phyloP scores from a whole-genome alignment of 2,888 invertebrate genomes.

The Aphidoletes aphidimyza region DNA sequence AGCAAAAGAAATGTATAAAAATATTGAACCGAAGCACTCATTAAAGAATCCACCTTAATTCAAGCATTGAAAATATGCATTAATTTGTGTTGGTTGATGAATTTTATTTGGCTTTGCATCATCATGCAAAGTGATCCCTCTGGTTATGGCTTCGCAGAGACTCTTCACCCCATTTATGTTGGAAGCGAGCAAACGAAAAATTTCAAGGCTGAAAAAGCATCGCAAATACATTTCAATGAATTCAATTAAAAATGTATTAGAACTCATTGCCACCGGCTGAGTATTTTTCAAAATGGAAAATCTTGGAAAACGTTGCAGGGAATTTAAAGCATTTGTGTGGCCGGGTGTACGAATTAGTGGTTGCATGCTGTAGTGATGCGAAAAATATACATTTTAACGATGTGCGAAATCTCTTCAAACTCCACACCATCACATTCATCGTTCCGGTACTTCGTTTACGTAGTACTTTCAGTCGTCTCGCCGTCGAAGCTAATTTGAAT shows the following conservation, averaged over 20 bases:
- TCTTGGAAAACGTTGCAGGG: not conserved
- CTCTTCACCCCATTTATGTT: too few species aligned
- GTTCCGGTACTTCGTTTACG: too few species aligned
- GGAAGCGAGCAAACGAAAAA: too few species aligned
- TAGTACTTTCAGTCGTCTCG: not conserved
- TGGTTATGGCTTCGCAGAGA: too few species aligned
- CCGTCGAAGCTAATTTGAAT: conserved; percentile 35
- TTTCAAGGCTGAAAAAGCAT: not conserved
- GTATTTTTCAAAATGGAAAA: not conserved
- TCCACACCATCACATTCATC: not conserved
- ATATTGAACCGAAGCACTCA: too few species aligned
- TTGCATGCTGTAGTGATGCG: not conserved
- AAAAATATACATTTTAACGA: not conserved
- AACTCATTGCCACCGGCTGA: not conserved
- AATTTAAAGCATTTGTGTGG: not conserved
- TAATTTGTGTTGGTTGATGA: too few species aligned
- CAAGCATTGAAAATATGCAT: too few species aligned
- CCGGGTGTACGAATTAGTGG: not conserved
- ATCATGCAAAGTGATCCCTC: too few species aligned
- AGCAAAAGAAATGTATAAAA: too few species aligned
- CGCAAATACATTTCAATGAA: not conserved
- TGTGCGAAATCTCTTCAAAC: not conserved
- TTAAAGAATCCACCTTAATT: too few species aligned
- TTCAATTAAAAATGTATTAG: conserved; percentile 42
- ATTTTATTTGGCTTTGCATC: too few species aligned